phyloP scores from a whole-genome alignment of 2,113 vertebrate genomes.

The Sturnira hondurensis region DNA sequence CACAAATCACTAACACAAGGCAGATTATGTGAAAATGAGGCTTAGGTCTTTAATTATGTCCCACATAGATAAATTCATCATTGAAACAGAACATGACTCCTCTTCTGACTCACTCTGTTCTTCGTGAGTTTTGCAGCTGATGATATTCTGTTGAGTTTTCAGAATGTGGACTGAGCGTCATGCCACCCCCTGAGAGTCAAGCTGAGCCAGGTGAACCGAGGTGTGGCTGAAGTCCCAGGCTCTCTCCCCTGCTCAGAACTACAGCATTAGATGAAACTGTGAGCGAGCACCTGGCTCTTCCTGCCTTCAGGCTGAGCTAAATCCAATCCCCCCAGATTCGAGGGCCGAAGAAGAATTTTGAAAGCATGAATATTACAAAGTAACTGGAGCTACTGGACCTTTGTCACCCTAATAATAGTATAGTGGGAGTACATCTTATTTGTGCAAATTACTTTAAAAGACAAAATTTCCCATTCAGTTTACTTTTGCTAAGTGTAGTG shows the following conservation, averaged over 20 bases:
- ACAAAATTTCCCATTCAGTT: neutral
- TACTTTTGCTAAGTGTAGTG: neutral
- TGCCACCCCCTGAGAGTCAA: constrained; percentile 37
- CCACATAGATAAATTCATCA: constrained; percentile 43
- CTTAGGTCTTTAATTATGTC: constrained; percentile 59
- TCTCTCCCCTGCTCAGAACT: neutral
- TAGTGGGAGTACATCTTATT: neutral
- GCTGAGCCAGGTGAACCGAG: constrained; percentile 57
- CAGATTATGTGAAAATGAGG: constrained; percentile 31
- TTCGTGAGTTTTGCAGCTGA: constrained; percentile 26
- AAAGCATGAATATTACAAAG: neutral
- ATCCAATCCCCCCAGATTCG: neutral
- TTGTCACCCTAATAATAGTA: neutral
- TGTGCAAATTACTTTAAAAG: neutral
- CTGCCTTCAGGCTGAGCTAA: neutral
- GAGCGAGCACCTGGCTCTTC: neutral
- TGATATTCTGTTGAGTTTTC: constrained; percentile 31
- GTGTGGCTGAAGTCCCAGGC: neutral
- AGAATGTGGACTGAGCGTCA: constrained; percentile 42
- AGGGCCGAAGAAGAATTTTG: neutral
- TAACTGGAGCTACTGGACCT: neutral
- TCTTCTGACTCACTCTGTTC: constrained; percentile 63
- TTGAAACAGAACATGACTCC: constrained; percentile 59
- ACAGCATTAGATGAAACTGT: neutral
- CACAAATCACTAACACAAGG: neutral